Percentiles rank a stretch among this genome's conserved stretches.
phyloP scores from a whole-genome alignment of 2,113 vertebrate species.

The Oryzias melastigma region DNA sequence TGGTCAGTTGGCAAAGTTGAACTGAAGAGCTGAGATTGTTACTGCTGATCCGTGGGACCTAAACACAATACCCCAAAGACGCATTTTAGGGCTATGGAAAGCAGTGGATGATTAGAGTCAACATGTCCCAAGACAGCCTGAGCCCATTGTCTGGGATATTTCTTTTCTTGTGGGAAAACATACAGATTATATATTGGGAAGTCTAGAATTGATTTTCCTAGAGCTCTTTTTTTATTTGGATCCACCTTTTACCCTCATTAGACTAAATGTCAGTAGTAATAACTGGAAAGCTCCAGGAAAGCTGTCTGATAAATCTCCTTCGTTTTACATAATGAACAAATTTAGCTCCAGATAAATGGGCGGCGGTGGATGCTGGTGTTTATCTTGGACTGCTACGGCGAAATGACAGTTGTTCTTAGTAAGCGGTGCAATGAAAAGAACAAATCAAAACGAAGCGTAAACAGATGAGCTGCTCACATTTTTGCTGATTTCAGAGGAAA shows the following conservation, averaged over 20 bases:
- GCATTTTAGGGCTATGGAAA: constrained; percentile 51
- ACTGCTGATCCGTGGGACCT: constrained; percentile 48
- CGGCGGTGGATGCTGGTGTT: constrained; percentile 60
- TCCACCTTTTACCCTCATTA: constrained; percentile 23
- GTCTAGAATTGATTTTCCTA: constrained; percentile 28
- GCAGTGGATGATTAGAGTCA: constrained; percentile 31
- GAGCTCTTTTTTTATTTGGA: background rate
- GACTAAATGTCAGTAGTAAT: constrained; percentile 26
- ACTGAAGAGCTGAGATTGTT: constrained; percentile 48
- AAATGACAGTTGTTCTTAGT: constrained; percentile 51
- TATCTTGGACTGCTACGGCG: constrained; percentile 63
- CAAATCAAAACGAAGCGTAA: constrained; percentile 51
- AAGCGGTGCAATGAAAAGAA: constrained; percentile 47
- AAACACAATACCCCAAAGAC: constrained; percentile 49
- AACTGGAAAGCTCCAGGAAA: constrained; percentile 38
- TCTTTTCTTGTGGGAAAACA: constrained; percentile 41
- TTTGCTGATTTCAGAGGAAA: constrained; percentile 30
- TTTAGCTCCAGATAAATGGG: constrained; percentile 55
- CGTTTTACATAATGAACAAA: constrained; percentile 66
- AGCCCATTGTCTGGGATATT: constrained; percentile 35
- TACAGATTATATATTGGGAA: constrained; percentile 29
- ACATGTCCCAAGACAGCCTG: constrained; percentile 31
- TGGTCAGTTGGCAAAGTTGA: constrained; percentile 54
- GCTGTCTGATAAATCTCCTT: constrained; percentile 46
- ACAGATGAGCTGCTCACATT: constrained; percentile 36